These are phyloP conservation scores for Characodon lateralis DNA, from an alignment of 2,797 vertebrate species.

Conservation along the genomic window DNA sequence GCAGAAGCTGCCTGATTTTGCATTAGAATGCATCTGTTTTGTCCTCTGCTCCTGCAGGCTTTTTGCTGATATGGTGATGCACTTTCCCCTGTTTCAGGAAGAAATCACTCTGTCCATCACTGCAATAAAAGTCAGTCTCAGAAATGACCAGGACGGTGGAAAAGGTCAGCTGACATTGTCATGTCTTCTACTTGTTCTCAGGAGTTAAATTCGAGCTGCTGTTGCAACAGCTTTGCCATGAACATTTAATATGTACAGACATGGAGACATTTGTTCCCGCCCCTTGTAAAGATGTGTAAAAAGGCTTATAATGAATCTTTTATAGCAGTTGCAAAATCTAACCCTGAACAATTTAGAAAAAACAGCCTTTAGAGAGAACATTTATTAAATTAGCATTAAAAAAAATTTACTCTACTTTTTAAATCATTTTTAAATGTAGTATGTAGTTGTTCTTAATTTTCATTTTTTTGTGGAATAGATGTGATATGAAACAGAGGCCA, in stretches of 20 bases:
- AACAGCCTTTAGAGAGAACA: too few species aligned
- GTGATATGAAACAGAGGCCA: neutral
- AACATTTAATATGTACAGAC: neutral
- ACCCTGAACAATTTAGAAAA: too few species aligned
- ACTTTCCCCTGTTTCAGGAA: conserved; percentile 89
- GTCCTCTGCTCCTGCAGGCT: conserved; percentile 76
- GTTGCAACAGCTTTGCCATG: conserved; percentile 4
- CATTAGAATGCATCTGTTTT: neutral
- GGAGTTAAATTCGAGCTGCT: neutral
- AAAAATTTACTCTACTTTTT: neutral
- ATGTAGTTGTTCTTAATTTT: neutral
- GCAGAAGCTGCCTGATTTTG: neutral
- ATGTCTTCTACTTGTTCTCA: neutral
- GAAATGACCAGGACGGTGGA: conserved; percentile 83
- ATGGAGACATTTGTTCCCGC: neutral
- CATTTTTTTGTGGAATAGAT: neutral
- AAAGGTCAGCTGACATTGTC: conserved; percentile 71
- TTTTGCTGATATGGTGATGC: conserved; percentile 85
- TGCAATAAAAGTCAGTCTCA: conserved; percentile 84
- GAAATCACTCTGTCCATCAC: conserved; percentile 89
- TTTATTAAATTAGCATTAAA: too few species aligned
- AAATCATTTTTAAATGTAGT: neutral
- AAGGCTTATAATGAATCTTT: neutral
- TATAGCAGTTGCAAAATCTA: too few species aligned
- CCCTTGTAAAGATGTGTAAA: too few species aligned